phyloP scores from a whole-genome alignment of 2,113 vertebrate species.

The Podarcis cretensis region DNA sequence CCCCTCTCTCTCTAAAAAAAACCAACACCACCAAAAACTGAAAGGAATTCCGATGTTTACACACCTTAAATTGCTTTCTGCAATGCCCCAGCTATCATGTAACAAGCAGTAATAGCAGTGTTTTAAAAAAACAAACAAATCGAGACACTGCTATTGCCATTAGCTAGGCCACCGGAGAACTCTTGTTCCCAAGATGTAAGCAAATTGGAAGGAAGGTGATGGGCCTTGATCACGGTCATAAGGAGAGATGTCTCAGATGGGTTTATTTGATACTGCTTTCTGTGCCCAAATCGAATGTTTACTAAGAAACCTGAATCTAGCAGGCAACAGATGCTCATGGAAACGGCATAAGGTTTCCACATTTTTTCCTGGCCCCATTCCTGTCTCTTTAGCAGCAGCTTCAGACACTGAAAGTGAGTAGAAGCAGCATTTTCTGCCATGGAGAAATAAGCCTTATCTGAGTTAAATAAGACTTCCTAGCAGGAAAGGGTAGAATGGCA shows the following conservation, averaged over 20 bases:
- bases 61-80: conserved; percentile 1
- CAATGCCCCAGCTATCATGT: neutral
- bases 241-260: neutral
- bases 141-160: neutral
- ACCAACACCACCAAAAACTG: neutral
- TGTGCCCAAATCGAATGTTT: neutral
- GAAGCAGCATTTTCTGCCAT: neutral
- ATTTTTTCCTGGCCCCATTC: neutral
- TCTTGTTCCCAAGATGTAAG: neutral
- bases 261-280: neutral
- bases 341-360: neutral
- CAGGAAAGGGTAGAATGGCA: neutral
- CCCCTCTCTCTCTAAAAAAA: neutral
- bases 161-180: neutral
- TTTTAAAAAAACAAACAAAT: neutral
- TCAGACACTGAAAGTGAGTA: neutral
- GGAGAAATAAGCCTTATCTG: neutral
- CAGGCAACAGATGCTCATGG: neutral
- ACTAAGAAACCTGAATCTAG: neutral
- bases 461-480: neutral
- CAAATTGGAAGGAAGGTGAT: neutral
- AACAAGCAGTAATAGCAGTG: neutral
- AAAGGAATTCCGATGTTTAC: conserved; percentile 19
- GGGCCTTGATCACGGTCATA: neutral
- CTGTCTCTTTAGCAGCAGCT: neutral